Percentiles rank a stretch among this genome's conserved stretches.
Conservation (phyloP, 1,140 invertebrate species). For the Drosophila rhopaloa region DNA sequence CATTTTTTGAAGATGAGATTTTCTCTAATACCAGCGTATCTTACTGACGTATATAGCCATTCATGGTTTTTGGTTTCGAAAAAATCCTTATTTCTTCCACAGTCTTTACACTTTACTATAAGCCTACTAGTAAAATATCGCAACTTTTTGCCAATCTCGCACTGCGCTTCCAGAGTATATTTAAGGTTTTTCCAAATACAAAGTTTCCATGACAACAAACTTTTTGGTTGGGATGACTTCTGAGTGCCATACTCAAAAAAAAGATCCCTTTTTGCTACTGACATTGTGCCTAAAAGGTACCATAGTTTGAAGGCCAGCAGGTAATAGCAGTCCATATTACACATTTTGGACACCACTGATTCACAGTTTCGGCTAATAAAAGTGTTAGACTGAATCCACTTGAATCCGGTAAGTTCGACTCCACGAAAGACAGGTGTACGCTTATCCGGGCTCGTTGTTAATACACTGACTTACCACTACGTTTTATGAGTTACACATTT, state of each 20-base stretch:
- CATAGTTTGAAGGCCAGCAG: background rate
- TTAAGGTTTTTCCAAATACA: constrained; percentile 3
- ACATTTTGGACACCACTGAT: constrained; percentile 11
- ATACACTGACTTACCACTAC: too few relatives aligned
- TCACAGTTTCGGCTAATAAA: background rate
- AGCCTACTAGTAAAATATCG: background rate
- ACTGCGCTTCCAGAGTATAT: constrained; percentile 1
- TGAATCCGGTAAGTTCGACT: too few relatives aligned
- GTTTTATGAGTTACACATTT: too few relatives aligned
- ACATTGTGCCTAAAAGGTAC: background rate
- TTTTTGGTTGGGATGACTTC: constrained; percentile 14
- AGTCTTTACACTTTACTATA: background rate
- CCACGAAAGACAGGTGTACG: too few relatives aligned
- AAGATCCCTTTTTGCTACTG: background rate
- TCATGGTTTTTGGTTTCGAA: background rate
- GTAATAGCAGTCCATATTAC: constrained; percentile 2
- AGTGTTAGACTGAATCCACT: too few relatives aligned
- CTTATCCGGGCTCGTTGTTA: too few relatives aligned
- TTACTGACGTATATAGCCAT: background rate
- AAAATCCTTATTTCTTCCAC: constrained; percentile 1
- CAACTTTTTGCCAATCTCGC: constrained; percentile 5
- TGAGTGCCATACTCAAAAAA: constrained; percentile 17
- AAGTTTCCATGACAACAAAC: constrained; percentile 1
- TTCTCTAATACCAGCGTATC: background rate
- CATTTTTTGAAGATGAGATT: background rate